A percentile compares a stretch with the other conserved stretches of the same genome.
phyloP scores from a whole-genome alignment of 2,888 invertebrate genomes.

The Elegia similella region DNA sequence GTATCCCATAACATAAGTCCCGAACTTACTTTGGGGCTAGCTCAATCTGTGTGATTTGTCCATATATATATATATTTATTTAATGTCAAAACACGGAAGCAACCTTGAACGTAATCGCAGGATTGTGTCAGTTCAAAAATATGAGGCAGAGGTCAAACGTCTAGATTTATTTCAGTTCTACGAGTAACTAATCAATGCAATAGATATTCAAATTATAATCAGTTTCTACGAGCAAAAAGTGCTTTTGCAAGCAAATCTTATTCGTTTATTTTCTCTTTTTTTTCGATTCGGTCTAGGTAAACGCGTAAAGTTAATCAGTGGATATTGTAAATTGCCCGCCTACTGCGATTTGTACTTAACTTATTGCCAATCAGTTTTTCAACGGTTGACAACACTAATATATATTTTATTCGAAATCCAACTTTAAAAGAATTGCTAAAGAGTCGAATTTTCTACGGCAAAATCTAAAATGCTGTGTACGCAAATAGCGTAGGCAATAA shows the following conservation, averaged over 20 bases:
- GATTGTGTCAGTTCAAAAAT: background rate
- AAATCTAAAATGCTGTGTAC: background rate
- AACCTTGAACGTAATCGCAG: background rate
- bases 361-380: slow-evolving; percentile 16
- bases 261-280: background rate
- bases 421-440: background rate
- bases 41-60: too few relatives aligned
- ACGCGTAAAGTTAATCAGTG: slow-evolving; percentile 1
- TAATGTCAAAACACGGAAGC: background rate
- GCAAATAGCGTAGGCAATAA: slow-evolving; percentile 13
- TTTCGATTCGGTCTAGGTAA: slow-evolving; percentile 7
- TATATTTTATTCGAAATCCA: background rate
- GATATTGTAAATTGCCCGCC: slow-evolving; percentile 2
- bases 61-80: too few relatives aligned
- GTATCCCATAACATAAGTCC: too few relatives aligned
- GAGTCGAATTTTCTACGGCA: background rate
- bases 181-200: background rate
- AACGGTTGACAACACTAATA: slow-evolving; percentile 6
- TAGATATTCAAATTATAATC: slow-evolving; percentile 5
- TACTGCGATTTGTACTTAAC: background rate
- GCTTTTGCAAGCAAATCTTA: slow-evolving; percentile 2
- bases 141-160: background rate
- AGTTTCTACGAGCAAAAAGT: background rate
- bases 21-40: too few relatives aligned
- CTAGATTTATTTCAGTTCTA: background rate